A percentile compares a stretch with the other conserved stretches of the same genome.
These are phyloP conservation scores for Dolichomitus sp. DNA, from an alignment of 2,888 invertebrate species.

Conservation along the genomic window DNA sequence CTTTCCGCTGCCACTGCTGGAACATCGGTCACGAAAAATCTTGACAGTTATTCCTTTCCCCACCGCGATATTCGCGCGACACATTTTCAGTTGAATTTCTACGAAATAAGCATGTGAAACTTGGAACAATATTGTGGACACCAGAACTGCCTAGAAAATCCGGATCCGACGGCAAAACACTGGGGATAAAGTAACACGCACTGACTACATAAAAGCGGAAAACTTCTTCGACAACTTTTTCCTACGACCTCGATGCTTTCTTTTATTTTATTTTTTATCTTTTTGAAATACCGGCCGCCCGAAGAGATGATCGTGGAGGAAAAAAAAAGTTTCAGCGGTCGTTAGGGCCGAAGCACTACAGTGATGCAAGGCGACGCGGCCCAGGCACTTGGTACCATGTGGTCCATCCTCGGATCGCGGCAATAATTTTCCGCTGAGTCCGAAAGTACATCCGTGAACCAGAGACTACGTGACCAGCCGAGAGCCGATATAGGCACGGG, in stretches of 20 bases:
- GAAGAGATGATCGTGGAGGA: not conserved
- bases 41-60: conserved; percentile 8
- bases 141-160: not conserved
- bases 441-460: not conserved
- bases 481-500: conserved; percentile 13
- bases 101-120: not conserved
- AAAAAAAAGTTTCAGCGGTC: conserved; percentile 13
- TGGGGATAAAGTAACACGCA: not conserved
- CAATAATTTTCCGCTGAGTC: conserved; percentile 24
- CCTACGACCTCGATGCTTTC: not conserved
- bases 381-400: conserved; percentile 35
- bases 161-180: conserved; percentile 24
- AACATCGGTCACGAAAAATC: conserved; percentile 49
- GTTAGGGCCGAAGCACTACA: conserved; percentile 9
- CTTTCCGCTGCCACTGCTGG: conserved; percentile 19
- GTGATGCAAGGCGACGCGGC: conserved; percentile 8
- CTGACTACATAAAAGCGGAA: conserved; percentile 4
- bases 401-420: conserved; percentile 36
- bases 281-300: too few relatives aligned
- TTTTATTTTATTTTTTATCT: not conserved
- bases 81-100: conserved; percentile 42
- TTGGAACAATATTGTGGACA: not conserved
- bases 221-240: conserved; percentile 11
- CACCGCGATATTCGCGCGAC: conserved; percentile 14
- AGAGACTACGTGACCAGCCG: not conserved